Evolutionary conservation across 2,797 vertebrate genomes (phyloP).

Genomic region (Ctenochaetus hawaiiensis): DNA sequence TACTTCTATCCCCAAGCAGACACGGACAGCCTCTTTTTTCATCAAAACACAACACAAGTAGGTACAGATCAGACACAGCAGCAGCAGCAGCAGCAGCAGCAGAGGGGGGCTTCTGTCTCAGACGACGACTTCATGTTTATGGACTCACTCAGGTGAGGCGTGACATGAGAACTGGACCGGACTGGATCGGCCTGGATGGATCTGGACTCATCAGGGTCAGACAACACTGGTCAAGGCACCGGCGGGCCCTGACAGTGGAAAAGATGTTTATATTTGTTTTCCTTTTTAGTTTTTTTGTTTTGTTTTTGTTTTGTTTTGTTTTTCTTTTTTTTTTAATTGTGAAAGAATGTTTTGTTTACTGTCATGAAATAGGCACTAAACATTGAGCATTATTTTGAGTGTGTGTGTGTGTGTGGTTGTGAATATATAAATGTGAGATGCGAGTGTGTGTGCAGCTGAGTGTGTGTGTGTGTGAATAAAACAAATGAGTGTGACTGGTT

Average conservation of each 20-base stretch:
- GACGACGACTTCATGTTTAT: constrained; percentile 49
- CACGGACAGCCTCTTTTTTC: constrained; percentile 54
- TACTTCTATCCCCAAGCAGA: constrained; percentile 54
- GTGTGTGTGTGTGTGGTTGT: constrained; percentile 25
- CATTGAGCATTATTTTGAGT: constrained; percentile 56
- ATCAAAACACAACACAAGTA: constrained; percentile 49
- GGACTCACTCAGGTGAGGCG: constrained; percentile 71
- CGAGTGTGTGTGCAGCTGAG: constrained; percentile 16
- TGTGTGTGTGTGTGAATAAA: constrained; percentile 37
- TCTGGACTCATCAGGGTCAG: constrained; percentile 75
- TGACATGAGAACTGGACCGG: constrained; percentile 63
- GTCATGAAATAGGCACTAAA: constrained; percentile 75
- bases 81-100: not conserved
- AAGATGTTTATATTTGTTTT: constrained; percentile 81
- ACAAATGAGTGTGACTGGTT: constrained; percentile 9
- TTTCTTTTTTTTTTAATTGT: constrained; percentile 57
- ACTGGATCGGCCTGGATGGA: constrained; percentile 65
- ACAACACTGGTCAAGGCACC: constrained; percentile 67
- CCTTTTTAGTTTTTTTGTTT: not conserved
- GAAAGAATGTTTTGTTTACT: constrained; percentile 78
- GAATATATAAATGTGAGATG: constrained; percentile 54
- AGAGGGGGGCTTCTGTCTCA: not conserved
- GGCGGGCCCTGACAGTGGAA: constrained; percentile 57
- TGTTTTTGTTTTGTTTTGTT: constrained; percentile 18
- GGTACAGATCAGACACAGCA: constrained; percentile 51